Percentiles rank a stretch among this genome's conserved stretches.
These are phyloP conservation scores for Saguinus imperator DNA, from an alignment of 2,113 vertebrate genomes.

Conservation along the genomic window DNA sequence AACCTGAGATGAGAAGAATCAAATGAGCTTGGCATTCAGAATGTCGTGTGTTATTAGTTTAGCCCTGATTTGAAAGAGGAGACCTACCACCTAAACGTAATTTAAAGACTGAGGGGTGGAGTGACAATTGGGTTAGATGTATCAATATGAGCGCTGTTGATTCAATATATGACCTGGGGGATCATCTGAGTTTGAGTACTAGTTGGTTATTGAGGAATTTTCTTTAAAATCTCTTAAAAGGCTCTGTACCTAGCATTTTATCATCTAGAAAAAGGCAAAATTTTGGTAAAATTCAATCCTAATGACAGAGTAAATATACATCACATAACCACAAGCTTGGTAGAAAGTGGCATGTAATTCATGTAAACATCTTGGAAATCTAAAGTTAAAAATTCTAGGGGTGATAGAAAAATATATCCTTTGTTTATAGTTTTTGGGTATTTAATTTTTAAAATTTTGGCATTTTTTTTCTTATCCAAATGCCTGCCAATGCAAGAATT, in stretches of 20 bases:
- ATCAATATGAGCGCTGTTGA: slow-evolving; percentile 22
- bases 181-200: not conserved
- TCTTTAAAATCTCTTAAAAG: not conserved
- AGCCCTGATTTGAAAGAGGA: slow-evolving; percentile 45
- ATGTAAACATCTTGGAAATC: not conserved
- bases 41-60: not conserved
- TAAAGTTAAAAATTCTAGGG: not conserved
- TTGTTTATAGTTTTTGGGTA: not conserved
- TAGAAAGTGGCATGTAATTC: not conserved
- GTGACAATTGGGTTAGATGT: slow-evolving; percentile 23
- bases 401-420: not conserved
- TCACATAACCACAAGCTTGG: not conserved
- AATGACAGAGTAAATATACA: not conserved
- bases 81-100: not conserved
- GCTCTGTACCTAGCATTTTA: slow-evolving; percentile 39
- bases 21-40: slow-evolving; percentile 19
- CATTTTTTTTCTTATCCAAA: not conserved
- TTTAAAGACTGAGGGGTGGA: slow-evolving; percentile 22
- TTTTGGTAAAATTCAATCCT: not conserved
- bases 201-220: slow-evolving; percentile 9
- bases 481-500: not conserved
- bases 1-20: slow-evolving; percentile 48
- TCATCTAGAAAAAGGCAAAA: not conserved
- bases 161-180: slow-evolving; percentile 36
- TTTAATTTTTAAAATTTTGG: not conserved